Evolutionary conservation across 1,140 invertebrate species (phyloP), one percentile per base, ranked within the genome.

Genomic region (Drosophila baimaii): DNA sequence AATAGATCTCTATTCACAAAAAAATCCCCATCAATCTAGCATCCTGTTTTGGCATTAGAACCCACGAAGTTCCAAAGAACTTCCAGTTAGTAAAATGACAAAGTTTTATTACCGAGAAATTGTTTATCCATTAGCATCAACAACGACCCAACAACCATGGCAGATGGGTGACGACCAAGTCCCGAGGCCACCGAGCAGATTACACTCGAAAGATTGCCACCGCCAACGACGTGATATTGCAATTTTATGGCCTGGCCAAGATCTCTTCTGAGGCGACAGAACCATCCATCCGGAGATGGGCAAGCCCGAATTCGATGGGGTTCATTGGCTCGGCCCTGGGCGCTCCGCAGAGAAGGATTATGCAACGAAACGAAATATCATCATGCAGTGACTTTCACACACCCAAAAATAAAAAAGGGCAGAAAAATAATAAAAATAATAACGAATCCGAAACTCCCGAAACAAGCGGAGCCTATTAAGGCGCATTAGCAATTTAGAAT

Each of bases 281-380:
- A 56, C n/a, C 25, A 49, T 23, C 27, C 44, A 51, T 52, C 29
- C 19, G 7, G 58, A 25, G 39, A 44, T 43, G 44, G 27, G 17
- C 41, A 39, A 51, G 52, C 57, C 23, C 33, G 66, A 66, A 66
- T 88, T 86, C 79, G 66, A 73, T 72, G 10, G 79, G 77, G 83
- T 88, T 88, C 83, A 88, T 80, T 88, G 83, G 76, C 84, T 70
- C 31, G 62, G 69, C 37, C 58, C 43, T 51, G 41, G 56, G 46
- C 57, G 33, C n/a, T 58, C 12, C 37, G 56, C 12, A 49, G 54
- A 25, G 68, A 68, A 83, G 84, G 83, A 88, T 88, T 88, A 88
- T 88, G 83, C 77, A 88, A 88, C 64, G 51, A 88, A 88, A 89
- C 65, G 79, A 88, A 88, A 88, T 88, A 88, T 88, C 83, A 88